A percentile compares a stretch with the other conserved stretches of the same genome.
phyloP scores from a whole-genome alignment of 2,888 invertebrate genomes.

The Mycalesis mineus region DNA sequence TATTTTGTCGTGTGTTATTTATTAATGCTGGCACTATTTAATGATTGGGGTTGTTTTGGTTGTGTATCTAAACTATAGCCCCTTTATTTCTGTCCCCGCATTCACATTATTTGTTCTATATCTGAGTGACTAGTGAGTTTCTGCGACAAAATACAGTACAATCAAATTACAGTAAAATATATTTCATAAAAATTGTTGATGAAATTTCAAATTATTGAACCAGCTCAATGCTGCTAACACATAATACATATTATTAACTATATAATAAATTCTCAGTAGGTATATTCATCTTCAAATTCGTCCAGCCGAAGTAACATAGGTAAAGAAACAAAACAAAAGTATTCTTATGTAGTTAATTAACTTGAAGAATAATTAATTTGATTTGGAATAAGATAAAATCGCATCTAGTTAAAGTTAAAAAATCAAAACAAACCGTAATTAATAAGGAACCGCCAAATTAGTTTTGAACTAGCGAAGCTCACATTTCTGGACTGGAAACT shows the following conservation, averaged over 20 bases:
- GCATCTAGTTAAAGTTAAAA: not conserved
- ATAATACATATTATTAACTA: too few relatives aligned
- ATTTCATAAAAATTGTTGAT: too few relatives aligned
- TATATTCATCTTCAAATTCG: too few relatives aligned
- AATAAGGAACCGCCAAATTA: constrained; percentile 19
- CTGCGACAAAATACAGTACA: not conserved
- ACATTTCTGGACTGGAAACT: constrained; percentile 32
- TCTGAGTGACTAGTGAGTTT: not conserved
- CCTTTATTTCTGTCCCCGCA: constrained; percentile 19
- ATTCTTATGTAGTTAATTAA: not conserved
- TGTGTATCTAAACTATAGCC: constrained; percentile 51
- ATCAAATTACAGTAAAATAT: too few relatives aligned
- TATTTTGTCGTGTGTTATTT: constrained; percentile 53
- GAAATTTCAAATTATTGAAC: too few relatives aligned
- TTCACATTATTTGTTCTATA: constrained; percentile 21
- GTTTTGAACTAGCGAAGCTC: constrained; percentile 32
- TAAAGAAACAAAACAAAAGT: too few relatives aligned
- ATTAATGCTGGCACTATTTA: constrained; percentile 53
- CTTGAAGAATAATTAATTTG: not conserved
- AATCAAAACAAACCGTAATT: constrained; percentile 13
- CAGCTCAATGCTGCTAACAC: too few relatives aligned
- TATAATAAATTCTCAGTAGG: too few relatives aligned
- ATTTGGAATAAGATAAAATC: too few relatives aligned
- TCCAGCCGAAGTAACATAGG: too few relatives aligned
- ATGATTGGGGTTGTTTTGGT: constrained; percentile 69